Base-by-base conservation (phyloP, 2,113 vertebrate genomes). In the Chionomys nivalis region DNA sequence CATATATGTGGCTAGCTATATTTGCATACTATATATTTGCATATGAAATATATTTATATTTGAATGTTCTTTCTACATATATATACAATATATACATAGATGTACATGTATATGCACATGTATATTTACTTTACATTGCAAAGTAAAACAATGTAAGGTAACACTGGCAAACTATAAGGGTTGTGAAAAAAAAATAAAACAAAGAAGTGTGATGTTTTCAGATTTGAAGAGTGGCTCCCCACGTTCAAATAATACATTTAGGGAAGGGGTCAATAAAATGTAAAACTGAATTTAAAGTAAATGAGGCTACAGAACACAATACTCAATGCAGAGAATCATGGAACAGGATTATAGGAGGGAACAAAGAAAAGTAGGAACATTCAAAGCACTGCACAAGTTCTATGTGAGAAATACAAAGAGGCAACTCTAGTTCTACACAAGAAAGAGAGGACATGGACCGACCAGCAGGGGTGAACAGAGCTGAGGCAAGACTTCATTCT, bases 161-260 rank as follows among this genome's bases (percentile, higher is more conserved):
- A 83, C 16, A 77, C 5, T 73, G 77, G 33, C 81, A 83, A 81
- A 24, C 2, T 14, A 28, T n/a, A 94, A 72, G 17, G 26, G 81
- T 10, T 94, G 36, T 24, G 23, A 9, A 70, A 95, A 95, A 94
- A 91, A 76, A 39, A 8, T 77, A 86, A 87, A 89, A 28, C 39
- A 95, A 91, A 66, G 33, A 83, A 78, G 12, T 89, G 8, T 36
- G 2, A 52, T 63, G 26, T 21, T 23, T 66, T 36, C 24, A 61
- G 13, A 26, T 11, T 91, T 33, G 31, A 24, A 19, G 66, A 21
- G 12, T 76, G 26, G 1, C 49, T 6, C 75, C 87, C 19, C 68
- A 61, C 44, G 81, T 89, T 87, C 44, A 70, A 91, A 72, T 3
- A 63, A 8, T 42, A 8, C 79, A 9, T 89, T 77, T 52, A 55